Percentiles rank a stretch among this genome's conserved stretches.
phyloP scores from a whole-genome alignment of 1,140 invertebrate species.

The Hestina assimilis region DNA sequence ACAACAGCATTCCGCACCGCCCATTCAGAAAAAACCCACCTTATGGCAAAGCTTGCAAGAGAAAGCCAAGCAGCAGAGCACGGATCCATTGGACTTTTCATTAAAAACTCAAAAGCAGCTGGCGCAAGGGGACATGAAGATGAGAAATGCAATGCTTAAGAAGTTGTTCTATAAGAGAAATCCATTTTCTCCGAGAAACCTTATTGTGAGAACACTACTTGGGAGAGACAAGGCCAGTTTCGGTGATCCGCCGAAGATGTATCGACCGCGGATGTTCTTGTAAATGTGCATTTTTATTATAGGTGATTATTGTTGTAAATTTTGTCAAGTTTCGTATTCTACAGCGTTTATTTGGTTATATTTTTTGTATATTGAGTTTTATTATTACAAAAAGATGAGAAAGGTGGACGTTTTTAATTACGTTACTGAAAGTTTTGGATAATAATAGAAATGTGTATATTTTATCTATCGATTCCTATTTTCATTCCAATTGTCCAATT shows the following conservation, averaged over 20 bases:
- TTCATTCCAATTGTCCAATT: too few relatives aligned
- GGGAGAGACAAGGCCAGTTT: constrained; percentile 58
- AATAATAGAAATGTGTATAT: too few relatives aligned
- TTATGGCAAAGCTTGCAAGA: constrained; percentile 50
- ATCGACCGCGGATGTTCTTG: constrained; percentile 49
- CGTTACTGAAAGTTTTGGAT: too few relatives aligned
- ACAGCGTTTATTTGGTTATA: neutral
- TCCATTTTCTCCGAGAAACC: constrained; percentile 60
- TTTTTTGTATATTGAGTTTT: too few relatives aligned
- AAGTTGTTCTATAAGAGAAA: constrained; percentile 67
- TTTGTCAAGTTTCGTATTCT: constrained; percentile 2
- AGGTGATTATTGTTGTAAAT: neutral
- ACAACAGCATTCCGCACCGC: neutral
- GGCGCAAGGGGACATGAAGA: constrained; percentile 47
- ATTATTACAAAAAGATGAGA: too few relatives aligned
- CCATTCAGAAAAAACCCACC: constrained; percentile 31
- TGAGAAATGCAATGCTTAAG: constrained; percentile 55
- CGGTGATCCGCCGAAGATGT: constrained; percentile 44
- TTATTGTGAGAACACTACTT: constrained; percentile 56
- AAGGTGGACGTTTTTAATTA: too few relatives aligned
- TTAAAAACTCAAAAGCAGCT: constrained; percentile 51
- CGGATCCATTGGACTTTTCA: constrained; percentile 39
- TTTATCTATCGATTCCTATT: too few relatives aligned
- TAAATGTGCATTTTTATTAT: too few relatives aligned
- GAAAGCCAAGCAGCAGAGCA: constrained; percentile 37